These are phyloP conservation scores for Alethe castanea DNA, from an alignment of 2,113 vertebrate genomes.

Conservation along the genomic window DNA sequence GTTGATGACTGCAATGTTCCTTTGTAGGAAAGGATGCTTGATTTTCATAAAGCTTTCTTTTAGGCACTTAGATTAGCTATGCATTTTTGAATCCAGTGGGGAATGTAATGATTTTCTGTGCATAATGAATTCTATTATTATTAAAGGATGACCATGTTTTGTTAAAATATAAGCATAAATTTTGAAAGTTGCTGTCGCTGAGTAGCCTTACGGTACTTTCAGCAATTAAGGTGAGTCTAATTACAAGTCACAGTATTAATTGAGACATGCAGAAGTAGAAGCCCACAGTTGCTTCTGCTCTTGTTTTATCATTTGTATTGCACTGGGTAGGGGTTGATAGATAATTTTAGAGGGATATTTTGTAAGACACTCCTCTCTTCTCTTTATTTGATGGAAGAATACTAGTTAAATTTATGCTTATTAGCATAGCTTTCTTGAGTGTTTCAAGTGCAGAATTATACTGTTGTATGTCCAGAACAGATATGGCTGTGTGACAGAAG, in stretches of 20 bases:
- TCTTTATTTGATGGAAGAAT: not conserved
- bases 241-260: not conserved
- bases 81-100: not conserved
- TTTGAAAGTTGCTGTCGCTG: not conserved
- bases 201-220: not conserved
- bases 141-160: not conserved
- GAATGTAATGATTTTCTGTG: not conserved
- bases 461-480: not conserved
- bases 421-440: not conserved
- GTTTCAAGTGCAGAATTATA: not conserved
- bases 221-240: not conserved
- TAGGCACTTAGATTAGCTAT: not conserved
- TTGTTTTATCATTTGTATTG: not conserved
- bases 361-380: not conserved
- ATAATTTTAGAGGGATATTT: not conserved
- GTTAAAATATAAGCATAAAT: not conserved
- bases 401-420: not conserved
- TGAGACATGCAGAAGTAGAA: not conserved
- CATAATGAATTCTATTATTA: not conserved
- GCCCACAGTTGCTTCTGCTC: not conserved
- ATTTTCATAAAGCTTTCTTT: not conserved
- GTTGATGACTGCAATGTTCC: not conserved
- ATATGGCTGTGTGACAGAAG: not conserved
- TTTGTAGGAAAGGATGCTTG: not conserved
- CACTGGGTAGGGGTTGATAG: not conserved